Evolutionary conservation across 2,888 invertebrate species (phyloP), one percentile per base, ranked within the genome.

Genomic region (Arge pagana): DNA sequence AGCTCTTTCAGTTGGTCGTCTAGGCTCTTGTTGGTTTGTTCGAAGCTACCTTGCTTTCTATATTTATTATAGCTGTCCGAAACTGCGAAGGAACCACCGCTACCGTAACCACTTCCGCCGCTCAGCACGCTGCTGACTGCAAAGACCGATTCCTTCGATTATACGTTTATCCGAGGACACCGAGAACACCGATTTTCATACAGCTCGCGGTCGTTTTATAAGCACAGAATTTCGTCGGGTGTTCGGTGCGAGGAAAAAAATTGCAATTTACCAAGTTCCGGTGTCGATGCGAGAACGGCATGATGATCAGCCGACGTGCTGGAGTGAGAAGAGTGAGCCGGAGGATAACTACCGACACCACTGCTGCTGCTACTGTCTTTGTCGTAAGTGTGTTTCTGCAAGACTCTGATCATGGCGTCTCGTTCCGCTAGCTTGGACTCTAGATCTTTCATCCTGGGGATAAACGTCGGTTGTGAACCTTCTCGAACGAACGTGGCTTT

Each of bases 361-460:
- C 76, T 77, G 52, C 76, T 75, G 50, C 72, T 70, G 23, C 80
- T 79, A 65, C 85, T 86, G 48, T 87, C 87, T 60, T 86, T 86
- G 66, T 87, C 88, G 49, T 83, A 83, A 0, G 88, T 87, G 70
- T 89, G 89, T 63, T 89, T 89, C 78, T 93, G 92, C 33, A 93
- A 80, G 16, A 93, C 91, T 64, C 89, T 85, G 63, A 95, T 91
- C 89, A 94, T 91, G 0, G 93, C 93, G 71, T 95, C 93, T 52
- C 89, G 85, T 73, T 94, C 93, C 0, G 91, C 90, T 51, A 94
- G 82, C 71, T 92, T 90, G 3, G 91, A 90, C 76, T 94, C 93
- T 57, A 92, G 78, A 75, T 91, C 90, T 74, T 93, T 93, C 62
- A 91, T 83, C 70, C 88, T 88, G 59, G 61, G 66, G 43, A 19